These are phyloP conservation scores for Lutraria lutraria DNA, from an alignment of 2,888 invertebrate species.

Conservation along the genomic window DNA sequence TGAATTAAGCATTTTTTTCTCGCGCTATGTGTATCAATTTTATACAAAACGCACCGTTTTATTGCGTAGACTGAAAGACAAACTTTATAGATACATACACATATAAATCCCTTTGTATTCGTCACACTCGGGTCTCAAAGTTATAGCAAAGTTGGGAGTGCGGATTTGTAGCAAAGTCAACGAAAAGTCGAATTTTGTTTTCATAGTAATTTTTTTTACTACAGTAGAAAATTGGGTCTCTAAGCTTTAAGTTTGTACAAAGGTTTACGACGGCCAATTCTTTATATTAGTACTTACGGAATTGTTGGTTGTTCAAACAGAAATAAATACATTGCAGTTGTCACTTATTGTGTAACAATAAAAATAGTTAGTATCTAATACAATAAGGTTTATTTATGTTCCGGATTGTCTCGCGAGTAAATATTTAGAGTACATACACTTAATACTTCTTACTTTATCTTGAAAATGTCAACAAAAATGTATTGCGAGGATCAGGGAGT, in stretches of 20 bases:
- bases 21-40: no score
- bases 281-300: constrained; percentile 24
- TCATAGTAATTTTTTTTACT: background rate
- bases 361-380: background rate
- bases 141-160: background rate
- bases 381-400: constrained; percentile 38
- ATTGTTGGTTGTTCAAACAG: constrained; percentile 33
- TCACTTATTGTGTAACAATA: constrained; percentile 28
- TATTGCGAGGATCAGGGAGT: background rate
- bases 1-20: no score
- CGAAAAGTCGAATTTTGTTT: background rate
- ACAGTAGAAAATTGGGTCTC: background rate
- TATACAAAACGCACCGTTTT: no score
- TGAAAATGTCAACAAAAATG: constrained; percentile 36
- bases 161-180: constrained; percentile 12
- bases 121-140: no score
- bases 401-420: constrained; percentile 50
- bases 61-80: no score
- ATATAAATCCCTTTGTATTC: no score
- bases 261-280: background rate
- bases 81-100: no score
- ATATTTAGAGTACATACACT: constrained; percentile 59
- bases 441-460: constrained; percentile 58
- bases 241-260: background rate
- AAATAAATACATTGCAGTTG: constrained; percentile 28